Base-by-base conservation (phyloP, 2,888 invertebrate genomes). In the Choristoneura rosaceana region DNA sequence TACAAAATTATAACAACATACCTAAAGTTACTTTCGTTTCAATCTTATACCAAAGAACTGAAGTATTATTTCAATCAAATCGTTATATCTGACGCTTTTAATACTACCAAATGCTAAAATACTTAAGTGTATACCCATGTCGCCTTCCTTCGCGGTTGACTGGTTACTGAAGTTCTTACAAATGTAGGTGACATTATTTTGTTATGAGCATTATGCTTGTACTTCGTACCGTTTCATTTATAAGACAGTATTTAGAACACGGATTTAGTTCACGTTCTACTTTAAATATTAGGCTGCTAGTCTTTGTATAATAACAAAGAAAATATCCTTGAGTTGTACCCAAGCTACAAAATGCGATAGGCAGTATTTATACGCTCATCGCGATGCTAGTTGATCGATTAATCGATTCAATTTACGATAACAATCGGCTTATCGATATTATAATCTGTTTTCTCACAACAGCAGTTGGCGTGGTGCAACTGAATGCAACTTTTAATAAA, bases 321-420 rank as follows among this genome's bases (percentile, higher is more conserved):
- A 17, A 15, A 15, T 8, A 50, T 15, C 25, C 17, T 55, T 25
- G 25, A 25, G 55, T 25, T 17, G 25, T 58, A 14, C n/a, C n/a
- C 5, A 59, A 38, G 34, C 33, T 14, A 38, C n/a, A 7, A 59
- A 59, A 34, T 7, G 3, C 34, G 43, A 15, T 33, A 60, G 52
- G 9, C 17, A 17, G 8, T 52, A 43, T 10, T 25, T n/a, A 66
- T n/a, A 71, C 67, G n/a, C 62, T 5, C 67, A 68, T 68, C 67
- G 45, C 55, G 3, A 17, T 41, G 33, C 64, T 34, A 38, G 17
- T 45, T 45, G 45, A 17, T 58, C 34, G 17, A 67, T 63, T 58
- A 62, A 67, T 67, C 71, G 62, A 71, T 71, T 71, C 45, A 25
- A 67, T 55, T 63, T 25, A 45, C 50, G 67, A 71, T 71, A 71